Evolutionary conservation across 2,113 vertebrate species (phyloP).

Genomic region (Actinemys pallida): DNA sequence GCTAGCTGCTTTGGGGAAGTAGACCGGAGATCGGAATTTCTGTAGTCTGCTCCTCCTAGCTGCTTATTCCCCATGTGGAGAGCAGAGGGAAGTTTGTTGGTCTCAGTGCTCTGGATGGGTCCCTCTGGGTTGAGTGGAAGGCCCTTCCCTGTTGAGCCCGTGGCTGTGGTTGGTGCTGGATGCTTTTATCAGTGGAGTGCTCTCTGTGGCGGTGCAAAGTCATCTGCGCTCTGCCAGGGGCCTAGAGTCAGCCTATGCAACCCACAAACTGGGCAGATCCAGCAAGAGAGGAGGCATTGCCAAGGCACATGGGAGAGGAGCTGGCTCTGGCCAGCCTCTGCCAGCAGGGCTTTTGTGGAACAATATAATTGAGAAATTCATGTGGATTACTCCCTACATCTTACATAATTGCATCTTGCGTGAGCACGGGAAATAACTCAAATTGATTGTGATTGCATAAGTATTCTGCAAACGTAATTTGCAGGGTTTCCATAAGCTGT

Average conservation of each 20-base stretch:
- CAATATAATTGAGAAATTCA: accelerated
- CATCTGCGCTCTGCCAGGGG: neutral
- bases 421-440: neutral
- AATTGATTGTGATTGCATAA: neutral
- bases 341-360: neutral
- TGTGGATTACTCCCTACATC: neutral
- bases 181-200: accelerated
- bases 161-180: neutral
- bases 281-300: neutral
- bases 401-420: neutral
- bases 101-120: neutral
- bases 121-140: neutral
- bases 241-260: neutral
- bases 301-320: neutral
- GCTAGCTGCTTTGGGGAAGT: neutral
- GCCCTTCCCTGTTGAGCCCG: neutral
- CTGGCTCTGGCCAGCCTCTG: neutral
- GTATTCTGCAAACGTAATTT: neutral
- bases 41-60: too few species aligned
- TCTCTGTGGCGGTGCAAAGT: neutral
- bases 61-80: neutral
- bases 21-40: too few species aligned
- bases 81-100: neutral
- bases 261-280: neutral
- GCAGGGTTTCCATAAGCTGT: neutral